Percentiles rank a stretch among this genome's conserved stretches.
These are phyloP conservation scores for Aporophyla nigra DNA, from an alignment of 2,888 invertebrate genomes.

Conservation along the genomic window DNA sequence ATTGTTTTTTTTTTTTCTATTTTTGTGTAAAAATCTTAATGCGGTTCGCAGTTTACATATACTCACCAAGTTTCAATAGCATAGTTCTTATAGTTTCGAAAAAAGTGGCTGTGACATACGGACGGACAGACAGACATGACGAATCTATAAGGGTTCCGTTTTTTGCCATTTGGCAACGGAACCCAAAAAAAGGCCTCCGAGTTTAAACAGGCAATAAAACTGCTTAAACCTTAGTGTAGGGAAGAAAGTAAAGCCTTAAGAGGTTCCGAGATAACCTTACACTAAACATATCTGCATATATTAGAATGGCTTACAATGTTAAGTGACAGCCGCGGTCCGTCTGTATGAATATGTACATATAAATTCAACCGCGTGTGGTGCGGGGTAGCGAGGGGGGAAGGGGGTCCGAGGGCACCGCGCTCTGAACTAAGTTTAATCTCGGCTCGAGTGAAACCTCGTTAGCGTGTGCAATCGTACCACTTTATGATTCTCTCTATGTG, in stretches of 20 bases:
- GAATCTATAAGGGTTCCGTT: too few relatives aligned
- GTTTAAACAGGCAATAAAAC: neutral
- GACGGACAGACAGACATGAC: too few relatives aligned
- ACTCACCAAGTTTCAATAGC: too few relatives aligned
- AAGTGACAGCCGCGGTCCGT: neutral
- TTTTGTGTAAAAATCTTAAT: too few relatives aligned
- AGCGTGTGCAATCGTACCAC: constrained; percentile 38
- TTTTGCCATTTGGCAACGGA: too few relatives aligned
- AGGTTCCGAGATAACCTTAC: neutral
- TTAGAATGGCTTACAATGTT: constrained; percentile 6
- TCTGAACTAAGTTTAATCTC: constrained; percentile 23
- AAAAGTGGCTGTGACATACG: too few relatives aligned
- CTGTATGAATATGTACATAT: constrained; percentile 26
- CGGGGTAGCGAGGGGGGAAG: too few relatives aligned
- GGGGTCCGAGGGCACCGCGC: neutral
- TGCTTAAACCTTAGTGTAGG: neutral
- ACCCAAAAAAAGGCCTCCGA: too few relatives aligned
- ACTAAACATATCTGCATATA: constrained; percentile 1
- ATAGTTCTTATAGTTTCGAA: too few relatives aligned
- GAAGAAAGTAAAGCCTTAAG: neutral
- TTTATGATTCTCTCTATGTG: constrained; percentile 38
- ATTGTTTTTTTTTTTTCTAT: too few relatives aligned
- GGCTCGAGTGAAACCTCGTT: constrained; percentile 42
- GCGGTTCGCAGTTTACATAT: too few relatives aligned
- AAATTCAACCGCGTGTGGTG: neutral